Conservation (phyloP, 30 jellyfish, hydroid and myxozoan genomes). For the Clytia hemisphaerica region DNA sequence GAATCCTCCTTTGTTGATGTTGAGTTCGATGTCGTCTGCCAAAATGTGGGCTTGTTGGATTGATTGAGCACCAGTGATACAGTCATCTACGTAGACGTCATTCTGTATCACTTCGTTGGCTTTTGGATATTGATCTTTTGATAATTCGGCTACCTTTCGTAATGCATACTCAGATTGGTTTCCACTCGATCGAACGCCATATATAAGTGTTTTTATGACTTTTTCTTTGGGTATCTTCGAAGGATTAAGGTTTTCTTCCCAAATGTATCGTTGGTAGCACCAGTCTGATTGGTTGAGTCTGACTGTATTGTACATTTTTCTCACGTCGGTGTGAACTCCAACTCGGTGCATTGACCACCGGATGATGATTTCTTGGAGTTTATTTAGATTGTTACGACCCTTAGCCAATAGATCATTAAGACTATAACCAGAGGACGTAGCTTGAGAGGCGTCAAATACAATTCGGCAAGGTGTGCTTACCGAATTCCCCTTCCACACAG, state of each 20-base stretch:
- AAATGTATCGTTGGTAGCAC: conserved; percentile 9
- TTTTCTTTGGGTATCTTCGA: conserved; percentile 1
- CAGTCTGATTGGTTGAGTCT: background rate
- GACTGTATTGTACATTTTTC: conserved; percentile 1
- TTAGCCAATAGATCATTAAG: too few relatives aligned
- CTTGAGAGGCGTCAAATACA: too few relatives aligned
- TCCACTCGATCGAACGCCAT: too few relatives aligned
- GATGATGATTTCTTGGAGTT: conserved; percentile 10
- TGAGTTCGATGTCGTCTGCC: background rate
- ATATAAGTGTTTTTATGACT: too few relatives aligned
- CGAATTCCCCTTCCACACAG: too few relatives aligned
- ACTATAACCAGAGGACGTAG: too few relatives aligned
- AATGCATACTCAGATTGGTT: background rate
- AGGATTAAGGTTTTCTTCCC: conserved; percentile 14
- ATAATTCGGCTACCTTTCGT: background rate
- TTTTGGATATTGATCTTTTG: background rate
- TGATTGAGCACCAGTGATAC: background rate
- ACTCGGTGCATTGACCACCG: conserved; percentile 15
- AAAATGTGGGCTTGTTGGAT: background rate
- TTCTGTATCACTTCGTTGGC: background rate
- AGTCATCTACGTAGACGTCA: background rate
- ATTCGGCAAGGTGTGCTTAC: conserved; percentile 2
- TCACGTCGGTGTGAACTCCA: conserved; percentile 7
- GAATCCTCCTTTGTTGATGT: background rate
- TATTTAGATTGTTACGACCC: conserved; percentile 2